Evolutionary conservation across 35 echinoderm and acorn worm species (phyloP).

Genomic region (Anneissia japonica): DNA sequence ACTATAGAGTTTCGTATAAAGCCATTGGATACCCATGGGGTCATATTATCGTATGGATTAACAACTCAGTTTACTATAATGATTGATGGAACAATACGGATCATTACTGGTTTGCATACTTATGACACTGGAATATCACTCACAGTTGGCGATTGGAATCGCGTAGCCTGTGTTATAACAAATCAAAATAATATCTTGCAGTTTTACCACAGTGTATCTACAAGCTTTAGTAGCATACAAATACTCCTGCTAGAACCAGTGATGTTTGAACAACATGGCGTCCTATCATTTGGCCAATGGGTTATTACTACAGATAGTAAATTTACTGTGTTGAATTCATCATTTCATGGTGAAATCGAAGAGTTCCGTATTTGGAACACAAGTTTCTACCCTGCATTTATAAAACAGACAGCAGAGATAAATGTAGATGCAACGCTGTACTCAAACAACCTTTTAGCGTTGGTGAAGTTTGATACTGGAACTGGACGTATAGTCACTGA

Average conservation of each 20-base stretch:
- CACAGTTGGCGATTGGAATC: constrained; percentile 48
- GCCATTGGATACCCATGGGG: constrained; percentile 29
- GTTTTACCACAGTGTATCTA: constrained; percentile 33
- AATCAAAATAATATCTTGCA: constrained; percentile 12
- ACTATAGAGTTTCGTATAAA: constrained; percentile 63
- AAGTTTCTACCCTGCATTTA: constrained; percentile 55
- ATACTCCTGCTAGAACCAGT: neutral
- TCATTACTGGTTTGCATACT: constrained; percentile 4
- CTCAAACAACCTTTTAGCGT: neutral
- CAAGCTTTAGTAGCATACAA: constrained; percentile 14
- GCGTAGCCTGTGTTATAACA: constrained; percentile 35
- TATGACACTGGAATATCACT: constrained; percentile 62
- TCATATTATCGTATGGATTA: constrained; percentile 57
- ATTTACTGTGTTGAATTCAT: constrained; percentile 16
- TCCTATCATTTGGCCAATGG: constrained; percentile 74
- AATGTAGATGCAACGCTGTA: constrained; percentile 36
- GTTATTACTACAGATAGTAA: constrained; percentile 31
- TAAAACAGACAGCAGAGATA: constrained; percentile 18
- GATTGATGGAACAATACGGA: constrained; percentile 36
- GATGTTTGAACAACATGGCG: constrained; percentile 7
- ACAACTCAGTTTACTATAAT: constrained; percentile 52
- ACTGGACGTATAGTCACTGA: constrained; percentile 17
- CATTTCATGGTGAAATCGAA: constrained; percentile 62
- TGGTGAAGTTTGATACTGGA: constrained; percentile 63
- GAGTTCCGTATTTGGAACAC: constrained; percentile 68